Conservation (phyloP, 2,888 invertebrate genomes). For the Monoplex corrugatus region DNA sequence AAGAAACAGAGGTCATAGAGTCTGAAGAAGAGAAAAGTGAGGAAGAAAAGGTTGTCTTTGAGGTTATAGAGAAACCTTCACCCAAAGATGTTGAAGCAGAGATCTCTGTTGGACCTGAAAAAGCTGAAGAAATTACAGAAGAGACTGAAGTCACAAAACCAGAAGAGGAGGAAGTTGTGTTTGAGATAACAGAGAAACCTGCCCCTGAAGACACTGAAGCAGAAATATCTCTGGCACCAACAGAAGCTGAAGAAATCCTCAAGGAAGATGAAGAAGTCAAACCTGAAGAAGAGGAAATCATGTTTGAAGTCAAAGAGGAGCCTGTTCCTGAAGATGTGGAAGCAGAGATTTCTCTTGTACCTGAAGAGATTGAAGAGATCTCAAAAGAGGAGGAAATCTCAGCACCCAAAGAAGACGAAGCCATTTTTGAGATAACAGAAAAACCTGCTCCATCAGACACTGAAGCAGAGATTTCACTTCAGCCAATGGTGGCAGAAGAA, state of each 20-base stretch:
- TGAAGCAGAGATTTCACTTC: conserved; percentile 56
- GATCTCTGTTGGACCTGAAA: background rate
- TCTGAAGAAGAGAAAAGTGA: conserved; percentile 81
- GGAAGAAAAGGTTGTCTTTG: conserved; percentile 82
- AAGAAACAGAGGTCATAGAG: conserved; percentile 84
- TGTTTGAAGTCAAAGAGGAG: conserved; percentile 1
- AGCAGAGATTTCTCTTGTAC: conserved; percentile 31
- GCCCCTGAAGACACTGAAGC: background rate
- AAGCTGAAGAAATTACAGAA: background rate
- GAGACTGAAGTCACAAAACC: background rate
- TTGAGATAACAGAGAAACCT: background rate
- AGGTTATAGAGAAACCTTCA: background rate
- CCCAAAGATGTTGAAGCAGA: background rate
- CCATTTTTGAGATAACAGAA: background rate
- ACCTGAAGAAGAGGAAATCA: conserved; percentile 36
- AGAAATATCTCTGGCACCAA: background rate
- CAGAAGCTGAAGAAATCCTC: background rate
- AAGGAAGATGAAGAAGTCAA: background rate
- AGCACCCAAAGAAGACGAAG: background rate
- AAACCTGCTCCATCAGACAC: conserved; percentile 21
- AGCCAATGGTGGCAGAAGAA: conserved; percentile 62
- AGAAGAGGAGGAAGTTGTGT: background rate
- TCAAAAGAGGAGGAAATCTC: background rate
- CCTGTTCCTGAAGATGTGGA: background rate
- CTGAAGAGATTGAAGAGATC: conserved; percentile 71